phyloP scores from a whole-genome alignment of 2,797 vertebrate species.

The Poecilia velifera region DNA sequence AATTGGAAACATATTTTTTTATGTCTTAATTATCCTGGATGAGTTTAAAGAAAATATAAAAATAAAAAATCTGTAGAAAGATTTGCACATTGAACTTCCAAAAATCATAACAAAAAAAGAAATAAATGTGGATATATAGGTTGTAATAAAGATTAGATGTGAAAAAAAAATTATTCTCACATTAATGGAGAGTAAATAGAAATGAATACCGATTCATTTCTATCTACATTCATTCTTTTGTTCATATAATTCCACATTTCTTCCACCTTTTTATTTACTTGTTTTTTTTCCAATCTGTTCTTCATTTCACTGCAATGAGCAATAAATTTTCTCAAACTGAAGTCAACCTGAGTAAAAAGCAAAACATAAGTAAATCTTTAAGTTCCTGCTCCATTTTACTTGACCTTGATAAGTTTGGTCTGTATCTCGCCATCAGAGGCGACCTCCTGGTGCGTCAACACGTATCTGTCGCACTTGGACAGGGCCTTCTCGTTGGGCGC shows the following conservation, averaged over 20 bases:
- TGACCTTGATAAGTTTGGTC: constrained; percentile 94
- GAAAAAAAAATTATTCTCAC: neutral
- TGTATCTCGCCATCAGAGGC: constrained; percentile 95
- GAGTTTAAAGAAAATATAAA: neutral
- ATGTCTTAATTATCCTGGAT: neutral
- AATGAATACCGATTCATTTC: neutral
- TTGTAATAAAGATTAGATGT: neutral
- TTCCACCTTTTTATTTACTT: neutral
- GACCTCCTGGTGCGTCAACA: constrained; percentile 96
- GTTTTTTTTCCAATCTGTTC: neutral
- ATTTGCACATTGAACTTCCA: neutral
- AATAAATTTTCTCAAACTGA: neutral
- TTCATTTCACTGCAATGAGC: neutral
- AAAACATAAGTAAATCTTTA: neutral
- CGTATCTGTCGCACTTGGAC: constrained; percentile 94
- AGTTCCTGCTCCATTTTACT: neutral
- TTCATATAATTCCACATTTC: neutral
- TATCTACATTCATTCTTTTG: neutral
- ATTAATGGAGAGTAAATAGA: neutral
- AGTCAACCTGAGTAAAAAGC: neutral
- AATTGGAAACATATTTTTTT: neutral
- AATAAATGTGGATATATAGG: neutral
- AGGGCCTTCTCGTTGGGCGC: constrained; percentile 89
- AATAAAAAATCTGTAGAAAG: neutral
- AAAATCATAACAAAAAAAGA: neutral